Base-by-base conservation (phyloP, 1,140 invertebrate species). In the Drosophila miranda region DNA sequence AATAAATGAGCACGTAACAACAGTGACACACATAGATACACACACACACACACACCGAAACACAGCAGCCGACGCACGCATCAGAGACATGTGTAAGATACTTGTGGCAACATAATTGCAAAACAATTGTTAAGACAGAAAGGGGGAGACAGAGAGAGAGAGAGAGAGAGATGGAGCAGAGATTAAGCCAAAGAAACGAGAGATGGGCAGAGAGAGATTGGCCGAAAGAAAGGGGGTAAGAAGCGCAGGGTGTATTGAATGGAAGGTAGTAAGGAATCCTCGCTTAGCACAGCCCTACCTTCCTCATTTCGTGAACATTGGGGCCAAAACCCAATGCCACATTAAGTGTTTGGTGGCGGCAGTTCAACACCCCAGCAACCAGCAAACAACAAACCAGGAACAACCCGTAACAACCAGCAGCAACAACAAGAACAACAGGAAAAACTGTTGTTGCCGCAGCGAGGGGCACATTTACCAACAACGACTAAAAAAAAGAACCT, bases 1-100 rank as follows among this genome's bases (percentile, higher is more conserved):
- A 81, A 84, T 84, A 84, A 84, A 74, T 78, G 74, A 62, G 81
- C 81, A 86, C 83, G 82, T 87, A 87, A 78, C 54, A 71, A 78
- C 70, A 81, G 50, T 87, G 81, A 69, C 75, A 86, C 43, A 86
- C 77, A 75, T 62, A 62, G 43, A 44, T 45, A 63, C 14, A 19
- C 14, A 45, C 28, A 55, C 34, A 41, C 41, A 61, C 43, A 52
- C 48, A 26, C 44, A 30, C 26, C 11, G 14, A 34, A 42, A 59
- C 34, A 63, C 44, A 61, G 28, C 44, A 41, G 19, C 44, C 59
- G 50, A 38, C 38, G 58, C 68, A 38, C 34, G 34, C 34, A 38
- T 13, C 34, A 13, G 34, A 38, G 34, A 38, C 34, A 38, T 38
- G 34, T 38, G 34, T 38, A 38, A 13, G 34, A 38, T 38, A 64